Base-by-base conservation (phyloP, 2,797 vertebrate species). In the Eptatretus atami region DNA sequence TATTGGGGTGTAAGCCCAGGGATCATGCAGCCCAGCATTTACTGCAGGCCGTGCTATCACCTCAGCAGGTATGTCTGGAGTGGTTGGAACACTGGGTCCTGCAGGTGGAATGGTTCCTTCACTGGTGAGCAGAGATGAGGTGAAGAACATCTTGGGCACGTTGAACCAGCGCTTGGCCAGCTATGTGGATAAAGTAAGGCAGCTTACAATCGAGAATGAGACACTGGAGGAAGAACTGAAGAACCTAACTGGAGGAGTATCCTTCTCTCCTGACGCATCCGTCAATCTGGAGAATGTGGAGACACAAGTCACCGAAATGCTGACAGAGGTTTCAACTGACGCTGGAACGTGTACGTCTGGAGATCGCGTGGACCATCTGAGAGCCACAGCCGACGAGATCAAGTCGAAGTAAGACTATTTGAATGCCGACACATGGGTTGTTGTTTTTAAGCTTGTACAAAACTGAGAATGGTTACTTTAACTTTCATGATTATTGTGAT, bases 291-390 rank as follows among this genome's bases (percentile, higher is more conserved):
- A 61, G 15, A 74, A 76, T 64, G 71, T 69, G 15, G 73, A 76
- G 65, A 68, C 68, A 53, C 73, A 75, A 69, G 67, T 76, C 53
- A 69, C 67, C 5, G 74, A 76, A 63, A 71, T 74, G 63, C 70
- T 73, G 63, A 67, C 13, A 64, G 73, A 71, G 3, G 63, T 75
- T 67, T 71, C 67, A 68, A 53, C 71, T 76, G 64, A 73, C 73
- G 13, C 66, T 75, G 52, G 75, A 76, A 68, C 73, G 71, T 63
- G 67, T 76, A 65, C 73, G 71, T 67, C 64, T 72, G 69, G 75
- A 74, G 68, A 73, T 76, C 52, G 73, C 65, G 67, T 76, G 13
- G 75, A 76, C 67, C 74, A 76, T 64, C 67, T 76, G 15, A 70
- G 75, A 12, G 74, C 71, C 24, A 67, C 71, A 1, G 73, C 75